These are phyloP conservation scores for Pandion haliaetus DNA, from an alignment of 2,113 vertebrate genomes.

Conservation along the genomic window DNA sequence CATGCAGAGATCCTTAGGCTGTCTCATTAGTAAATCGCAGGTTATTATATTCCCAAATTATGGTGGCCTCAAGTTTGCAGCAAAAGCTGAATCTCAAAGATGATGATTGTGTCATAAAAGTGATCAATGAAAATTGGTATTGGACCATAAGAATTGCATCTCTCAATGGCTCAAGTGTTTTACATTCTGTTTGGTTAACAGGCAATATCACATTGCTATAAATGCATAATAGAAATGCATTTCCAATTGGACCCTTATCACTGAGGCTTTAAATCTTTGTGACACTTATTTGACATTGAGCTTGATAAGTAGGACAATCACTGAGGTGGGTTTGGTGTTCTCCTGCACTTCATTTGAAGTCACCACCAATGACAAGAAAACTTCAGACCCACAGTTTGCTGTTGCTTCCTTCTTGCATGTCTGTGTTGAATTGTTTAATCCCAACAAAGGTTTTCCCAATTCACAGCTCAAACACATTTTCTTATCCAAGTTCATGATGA, in stretches of 20 bases:
- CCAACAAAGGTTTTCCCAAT: background rate
- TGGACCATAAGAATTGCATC: background rate
- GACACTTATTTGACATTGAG: background rate
- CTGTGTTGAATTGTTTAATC: background rate
- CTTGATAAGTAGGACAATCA: background rate
- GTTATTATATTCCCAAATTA: background rate
- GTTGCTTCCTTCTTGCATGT: background rate
- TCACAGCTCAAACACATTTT: background rate
- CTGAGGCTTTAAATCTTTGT: background rate
- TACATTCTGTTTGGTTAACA: constrained; percentile 32
- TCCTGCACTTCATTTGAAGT: background rate
- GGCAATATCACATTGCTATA: constrained; percentile 22
- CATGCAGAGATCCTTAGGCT: rapidly evolving
- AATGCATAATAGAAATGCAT: constrained; percentile 10
- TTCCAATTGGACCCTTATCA: constrained; percentile 29
- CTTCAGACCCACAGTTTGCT: background rate
- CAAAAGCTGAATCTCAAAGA: background rate
- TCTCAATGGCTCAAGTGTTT: background rate
- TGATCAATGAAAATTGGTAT: constrained; percentile 11
- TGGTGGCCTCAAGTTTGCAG: background rate
- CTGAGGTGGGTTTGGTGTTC: background rate
- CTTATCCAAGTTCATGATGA: background rate
- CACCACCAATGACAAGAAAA: background rate
- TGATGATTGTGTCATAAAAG: background rate
- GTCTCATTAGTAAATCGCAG: background rate